Base-by-base conservation (phyloP, 2,113 vertebrate genomes). In the Nerophis ophidion region DNA sequence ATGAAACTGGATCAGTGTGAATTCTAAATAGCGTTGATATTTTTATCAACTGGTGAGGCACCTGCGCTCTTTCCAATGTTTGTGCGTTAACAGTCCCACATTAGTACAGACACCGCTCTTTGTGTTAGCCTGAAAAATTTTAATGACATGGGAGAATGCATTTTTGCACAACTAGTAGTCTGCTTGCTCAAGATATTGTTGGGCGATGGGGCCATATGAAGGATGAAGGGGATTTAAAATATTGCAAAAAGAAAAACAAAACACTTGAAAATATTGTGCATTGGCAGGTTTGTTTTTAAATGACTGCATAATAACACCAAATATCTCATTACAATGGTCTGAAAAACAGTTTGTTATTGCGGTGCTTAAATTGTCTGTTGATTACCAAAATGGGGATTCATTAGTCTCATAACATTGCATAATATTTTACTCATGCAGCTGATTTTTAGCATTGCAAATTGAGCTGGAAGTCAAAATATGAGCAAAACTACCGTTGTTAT, bases 21-120 rank as follows among this genome's bases (percentile, higher is more conserved):
- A 70, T 77, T 82, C 72, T 70, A 77, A 81, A 14, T 0, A 4
- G 4, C 67, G 70, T 79, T 75, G 65, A 81, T 71, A 68, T 75
- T 76, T 50, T 68, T 76, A 74, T 79, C 67, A 67, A 61, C 33
- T 62, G 57, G 45, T 35, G 66, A 72, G 61, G 59, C 63, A 72
- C 52, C 58, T 70, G 55, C 42, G 71, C 51, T 74, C 44, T 71
- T 61, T 66, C 60, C 33, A 54, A 51, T 69, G 38, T 34, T 54
- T 71, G 38, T 34, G 19, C 19, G 19, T 26, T 26, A 26, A 26
- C 50, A 64, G 60, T 63, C 53, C 5, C 60, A 16, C 26, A 34
- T 40, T 57, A 12, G 47, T 4, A 61, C 4, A 60, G 26, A 65
- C 26, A 8, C 46, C 26, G 15, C 36, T 54, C 17, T 63, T 55